These are phyloP conservation scores for Gonioctena quinquepunctata DNA, from an alignment of 1,140 invertebrate species.

Conservation along the genomic window DNA sequence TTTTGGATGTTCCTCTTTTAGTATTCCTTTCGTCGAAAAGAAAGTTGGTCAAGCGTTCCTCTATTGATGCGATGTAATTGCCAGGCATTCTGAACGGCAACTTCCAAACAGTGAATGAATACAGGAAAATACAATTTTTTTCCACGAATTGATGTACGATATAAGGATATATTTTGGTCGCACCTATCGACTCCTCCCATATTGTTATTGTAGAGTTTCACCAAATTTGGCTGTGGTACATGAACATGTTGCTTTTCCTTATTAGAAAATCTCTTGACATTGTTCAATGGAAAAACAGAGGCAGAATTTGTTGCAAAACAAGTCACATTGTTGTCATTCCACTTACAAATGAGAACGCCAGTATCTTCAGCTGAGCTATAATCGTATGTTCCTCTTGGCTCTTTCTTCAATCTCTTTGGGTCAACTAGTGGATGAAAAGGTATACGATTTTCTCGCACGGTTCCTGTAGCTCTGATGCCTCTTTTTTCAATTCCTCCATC, in stretches of 20 bases:
- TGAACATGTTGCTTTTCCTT: constrained; percentile 36
- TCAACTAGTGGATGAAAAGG: neutral
- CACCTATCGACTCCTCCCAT: constrained; percentile 44
- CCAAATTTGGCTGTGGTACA: constrained; percentile 38
- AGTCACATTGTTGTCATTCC: constrained; percentile 36
- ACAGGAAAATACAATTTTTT: constrained; percentile 44
- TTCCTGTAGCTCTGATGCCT: constrained; percentile 27
- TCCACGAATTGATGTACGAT: constrained; percentile 37
- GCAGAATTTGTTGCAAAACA: constrained; percentile 25
- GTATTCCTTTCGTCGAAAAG: constrained; percentile 28
- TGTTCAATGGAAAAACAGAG: constrained; percentile 24
- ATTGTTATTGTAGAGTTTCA: constrained; percentile 38
- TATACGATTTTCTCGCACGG: constrained; percentile 27
- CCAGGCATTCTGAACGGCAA: constrained; percentile 28
- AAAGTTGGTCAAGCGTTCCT: constrained; percentile 16
- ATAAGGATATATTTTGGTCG: constrained; percentile 45
- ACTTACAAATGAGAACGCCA: constrained; percentile 29
- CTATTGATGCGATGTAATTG: constrained; percentile 22
- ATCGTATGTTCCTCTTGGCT: constrained; percentile 9
- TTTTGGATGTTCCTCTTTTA: too few species aligned
- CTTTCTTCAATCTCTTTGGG: constrained; percentile 24
- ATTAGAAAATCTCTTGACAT: constrained; percentile 33
- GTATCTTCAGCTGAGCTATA: constrained; percentile 6
- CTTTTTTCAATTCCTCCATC: constrained; percentile 25
- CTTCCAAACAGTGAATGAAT: constrained; percentile 12